Percentiles rank a stretch among this genome's conserved stretches.
phyloP scores from a whole-genome alignment of 2,888 invertebrate genomes.

The Tortrix viridana region DNA sequence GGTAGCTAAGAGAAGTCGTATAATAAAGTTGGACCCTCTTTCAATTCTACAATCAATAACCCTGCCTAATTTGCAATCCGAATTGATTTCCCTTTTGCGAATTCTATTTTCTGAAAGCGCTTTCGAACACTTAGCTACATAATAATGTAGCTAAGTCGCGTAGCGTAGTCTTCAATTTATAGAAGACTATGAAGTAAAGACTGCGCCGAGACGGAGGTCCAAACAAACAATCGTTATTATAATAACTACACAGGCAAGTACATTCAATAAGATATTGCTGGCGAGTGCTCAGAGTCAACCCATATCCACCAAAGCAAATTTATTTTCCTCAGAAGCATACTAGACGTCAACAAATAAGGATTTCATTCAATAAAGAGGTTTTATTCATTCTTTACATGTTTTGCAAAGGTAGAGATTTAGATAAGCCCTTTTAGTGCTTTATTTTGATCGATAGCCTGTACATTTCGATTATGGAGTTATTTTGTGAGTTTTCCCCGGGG shows the following conservation, averaged over 20 bases:
- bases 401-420: conserved; percentile 46
- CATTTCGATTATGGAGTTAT: conserved; percentile 45
- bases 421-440: conserved; percentile 33
- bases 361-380: conserved; percentile 73
- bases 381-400: conserved; percentile 63
- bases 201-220: conserved; percentile 6
- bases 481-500: conserved; percentile 41
- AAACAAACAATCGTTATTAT: conserved; percentile 30
- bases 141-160: too few relatives aligned
- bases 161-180: too few relatives aligned
- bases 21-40: conserved; percentile 35
- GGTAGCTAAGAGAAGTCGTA: conserved; percentile 28
- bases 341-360: conserved; percentile 81
- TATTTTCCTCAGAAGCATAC: conserved; percentile 75
- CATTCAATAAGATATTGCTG: conserved; percentile 69
- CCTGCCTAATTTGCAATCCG: conserved; percentile 34
- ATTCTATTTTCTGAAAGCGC: conserved; percentile 19
- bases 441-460: conserved; percentile 46
- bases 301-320: conserved; percentile 73
- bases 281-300: conserved; percentile 64
- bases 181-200: conserved; percentile 14
- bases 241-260: conserved; percentile 54
- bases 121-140: conserved; percentile 21
- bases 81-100: conserved; percentile 26
- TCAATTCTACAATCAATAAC: conserved; percentile 34